A percentile compares a stretch with the other conserved stretches of the same genome.
Evolutionary conservation across 2,797 vertebrate genomes (phyloP).

Genomic region (Esox lucius): DNA sequence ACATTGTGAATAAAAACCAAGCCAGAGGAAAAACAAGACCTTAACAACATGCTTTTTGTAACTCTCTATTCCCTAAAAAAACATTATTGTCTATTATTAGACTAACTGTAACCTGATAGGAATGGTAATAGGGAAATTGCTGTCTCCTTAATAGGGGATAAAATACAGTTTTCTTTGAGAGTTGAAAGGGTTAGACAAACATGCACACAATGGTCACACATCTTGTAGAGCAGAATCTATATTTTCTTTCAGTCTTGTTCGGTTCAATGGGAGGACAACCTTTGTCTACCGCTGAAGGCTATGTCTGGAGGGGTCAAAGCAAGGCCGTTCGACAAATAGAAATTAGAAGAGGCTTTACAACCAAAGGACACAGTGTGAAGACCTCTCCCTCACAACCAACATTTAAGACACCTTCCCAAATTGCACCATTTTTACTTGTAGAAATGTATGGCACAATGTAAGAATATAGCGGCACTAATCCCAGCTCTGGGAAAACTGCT

Average conservation of each 20-base stretch:
- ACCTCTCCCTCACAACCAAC: not conserved
- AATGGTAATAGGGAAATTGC: slow-evolving; percentile 2
- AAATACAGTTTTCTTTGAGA: not conserved
- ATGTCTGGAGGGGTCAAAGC: not conserved
- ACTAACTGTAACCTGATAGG: not conserved
- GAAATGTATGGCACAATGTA: not conserved
- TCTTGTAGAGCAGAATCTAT: not conserved
- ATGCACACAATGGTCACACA: not conserved
- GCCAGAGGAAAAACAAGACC: not conserved
- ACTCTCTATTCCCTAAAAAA: not conserved
- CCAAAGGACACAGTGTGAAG: not conserved
- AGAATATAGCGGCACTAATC: no score
- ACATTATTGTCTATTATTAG: not conserved
- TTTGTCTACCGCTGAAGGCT: not conserved
- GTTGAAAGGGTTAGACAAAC: not conserved
- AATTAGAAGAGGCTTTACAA: not conserved
- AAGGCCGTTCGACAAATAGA: not conserved
- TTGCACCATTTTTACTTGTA: not conserved
- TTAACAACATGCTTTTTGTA: not conserved
- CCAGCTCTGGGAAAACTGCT: no score
- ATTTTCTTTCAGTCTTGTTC: not conserved
- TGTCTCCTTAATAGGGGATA: not conserved
- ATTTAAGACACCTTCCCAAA: not conserved
- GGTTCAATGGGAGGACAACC: not conserved
- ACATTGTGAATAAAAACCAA: not conserved